Evolutionary conservation across 2,888 invertebrate genomes (phyloP), one percentile per base, ranked within the genome.

Genomic region (Spodoptera exigua): DNA sequence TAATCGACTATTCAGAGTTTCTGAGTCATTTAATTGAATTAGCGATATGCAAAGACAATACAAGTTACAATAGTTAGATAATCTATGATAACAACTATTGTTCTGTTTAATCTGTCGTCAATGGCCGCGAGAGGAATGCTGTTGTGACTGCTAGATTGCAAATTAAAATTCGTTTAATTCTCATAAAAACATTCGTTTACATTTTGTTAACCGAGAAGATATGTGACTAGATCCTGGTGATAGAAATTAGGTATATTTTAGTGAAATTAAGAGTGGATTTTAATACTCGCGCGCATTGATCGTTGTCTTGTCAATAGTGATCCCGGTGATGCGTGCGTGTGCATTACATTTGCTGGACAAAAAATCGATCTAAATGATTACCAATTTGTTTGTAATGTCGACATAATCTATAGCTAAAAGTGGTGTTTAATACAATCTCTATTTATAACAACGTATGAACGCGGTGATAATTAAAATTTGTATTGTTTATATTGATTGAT

Each of bases 271-370:
- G 13, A 4, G 2, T 51, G 40, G 18, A 47, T 55, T 40, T 60
- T 41, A 32, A 17, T 61, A 46, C 47, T 61, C 61, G 67, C 61
- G 60, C 62, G 46, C 17, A 75, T 52, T 57, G 63, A 65, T 65
- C 66, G 70, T 76, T 74, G 78, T 79, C 75, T 81, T 80, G 80
- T 74, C 79, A 79, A 76, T 79, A 81, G 80, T 85, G 80, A 80
- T 70, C 79, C 83, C 83, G 82, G 83, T 76, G 77, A 82, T 87
- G 87, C 83, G 79, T 87, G 87, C 86, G 87, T 87, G 86, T 87
- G 82, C 85, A 82, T 67, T 72, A 77, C 79, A 76, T 80, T 79
- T 79, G 63, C 55, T 79, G 61, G 57, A 54, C 54, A 60, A 79
- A 71, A 78, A 81, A 79, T 79, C 81, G 81, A 81, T 79, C 45